phyloP scores from a whole-genome alignment of 2,888 invertebrate genomes.

The Yponomeuta plumbellus region DNA sequence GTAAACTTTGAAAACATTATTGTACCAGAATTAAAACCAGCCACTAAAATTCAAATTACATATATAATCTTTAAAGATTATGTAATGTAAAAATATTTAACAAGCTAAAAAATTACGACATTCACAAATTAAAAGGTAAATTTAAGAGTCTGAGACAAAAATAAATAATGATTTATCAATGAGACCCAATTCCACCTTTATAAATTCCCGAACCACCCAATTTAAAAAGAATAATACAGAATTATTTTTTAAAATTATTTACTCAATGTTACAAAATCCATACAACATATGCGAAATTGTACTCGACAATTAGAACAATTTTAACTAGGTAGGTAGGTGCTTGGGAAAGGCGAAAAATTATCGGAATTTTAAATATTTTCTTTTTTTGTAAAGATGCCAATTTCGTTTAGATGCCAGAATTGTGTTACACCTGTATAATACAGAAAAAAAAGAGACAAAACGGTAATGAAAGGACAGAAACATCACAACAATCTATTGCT shows the following conservation, averaged over 20 bases:
- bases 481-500: neutral
- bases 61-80: neutral
- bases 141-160: neutral
- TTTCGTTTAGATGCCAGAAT: too few relatives aligned
- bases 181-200: neutral
- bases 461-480: slow-evolving; percentile 15
- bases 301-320: too few relatives aligned
- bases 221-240: too few relatives aligned
- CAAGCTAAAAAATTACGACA: neutral
- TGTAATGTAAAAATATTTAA: neutral
- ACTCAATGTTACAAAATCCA: too few relatives aligned
- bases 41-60: neutral
- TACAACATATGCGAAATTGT: too few relatives aligned
- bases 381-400: too few relatives aligned
- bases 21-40: neutral
- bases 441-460: too few relatives aligned
- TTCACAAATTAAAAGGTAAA: neutral
- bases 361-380: too few relatives aligned
- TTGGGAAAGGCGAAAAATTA: too few relatives aligned
- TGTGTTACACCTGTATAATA: too few relatives aligned
- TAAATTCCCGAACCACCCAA: neutral
- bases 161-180: slow-evolving; percentile 9
- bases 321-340: too few relatives aligned
- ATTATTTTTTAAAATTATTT: too few relatives aligned
- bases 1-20: neutral